phyloP scores from a whole-genome alignment of 2,113 vertebrate species.

The Bubo blakistoni region DNA sequence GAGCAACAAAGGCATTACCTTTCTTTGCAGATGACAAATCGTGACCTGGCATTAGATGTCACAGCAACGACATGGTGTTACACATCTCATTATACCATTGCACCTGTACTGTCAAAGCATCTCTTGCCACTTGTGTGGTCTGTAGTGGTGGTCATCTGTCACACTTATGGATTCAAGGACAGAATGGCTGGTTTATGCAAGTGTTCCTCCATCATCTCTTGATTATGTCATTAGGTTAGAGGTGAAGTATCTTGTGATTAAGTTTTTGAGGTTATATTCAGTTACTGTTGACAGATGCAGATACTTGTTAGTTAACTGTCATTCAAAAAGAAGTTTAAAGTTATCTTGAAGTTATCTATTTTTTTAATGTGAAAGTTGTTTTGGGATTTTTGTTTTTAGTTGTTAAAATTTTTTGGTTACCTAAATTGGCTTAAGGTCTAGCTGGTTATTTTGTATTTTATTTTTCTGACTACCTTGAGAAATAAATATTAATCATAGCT shows the following conservation, averaged over 20 bases:
- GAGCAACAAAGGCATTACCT: not conserved
- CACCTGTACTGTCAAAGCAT: too few species aligned
- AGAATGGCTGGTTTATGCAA: not conserved
- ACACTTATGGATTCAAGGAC: rapidly evolving
- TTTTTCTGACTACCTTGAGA: not conserved
- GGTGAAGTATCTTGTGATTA: not conserved
- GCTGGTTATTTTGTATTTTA: not conserved
- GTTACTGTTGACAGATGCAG: not conserved
- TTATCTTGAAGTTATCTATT: not conserved
- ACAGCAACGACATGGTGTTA: not conserved
- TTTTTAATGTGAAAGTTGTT: not conserved
- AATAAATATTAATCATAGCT: not conserved
- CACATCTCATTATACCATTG: rapidly evolving
- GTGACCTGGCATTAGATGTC: not conserved
- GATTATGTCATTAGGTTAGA: not conserved
- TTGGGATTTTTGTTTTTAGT: not conserved
- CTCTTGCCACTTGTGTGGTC: not conserved
- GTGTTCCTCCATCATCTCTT: not conserved
- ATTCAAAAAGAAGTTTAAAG: not conserved
- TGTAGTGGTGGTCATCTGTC: not conserved
- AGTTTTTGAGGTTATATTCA: not conserved
- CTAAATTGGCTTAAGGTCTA: not conserved
- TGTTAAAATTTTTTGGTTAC: not conserved
- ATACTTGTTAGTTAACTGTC: not conserved
- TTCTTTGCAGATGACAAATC: not conserved